A percentile compares a stretch with the other conserved stretches of the same genome.
Evolutionary conservation across 2,113 vertebrate species (phyloP).

Genomic region (Toxotes jaculatrix): DNA sequence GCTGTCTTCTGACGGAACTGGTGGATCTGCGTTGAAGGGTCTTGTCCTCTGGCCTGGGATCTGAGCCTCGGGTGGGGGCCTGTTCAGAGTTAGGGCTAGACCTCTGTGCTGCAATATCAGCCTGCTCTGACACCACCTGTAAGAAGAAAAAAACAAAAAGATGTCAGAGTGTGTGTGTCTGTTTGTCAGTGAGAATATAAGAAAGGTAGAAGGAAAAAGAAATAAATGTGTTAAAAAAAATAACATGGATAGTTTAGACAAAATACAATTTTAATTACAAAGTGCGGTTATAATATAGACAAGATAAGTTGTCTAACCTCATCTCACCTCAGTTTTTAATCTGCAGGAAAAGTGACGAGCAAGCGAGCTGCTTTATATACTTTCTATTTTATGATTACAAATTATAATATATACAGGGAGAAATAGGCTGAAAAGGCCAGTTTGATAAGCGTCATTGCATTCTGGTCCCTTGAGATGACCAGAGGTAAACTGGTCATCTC

Average conservation of each 20-base stretch:
- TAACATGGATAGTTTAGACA: no score
- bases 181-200: conserved; percentile 6
- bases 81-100: conserved; percentile 28
- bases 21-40: conserved; percentile 48
- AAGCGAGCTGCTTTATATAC: neutral
- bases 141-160: neutral
- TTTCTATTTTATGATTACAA: neutral
- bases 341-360: no score
- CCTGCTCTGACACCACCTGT: conserved; percentile 58
- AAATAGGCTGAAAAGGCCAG: neutral
- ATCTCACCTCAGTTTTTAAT: no score
- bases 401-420: neutral
- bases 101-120: conserved; percentile 28
- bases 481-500: neutral
- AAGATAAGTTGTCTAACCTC: no score
- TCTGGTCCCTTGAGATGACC: no score
- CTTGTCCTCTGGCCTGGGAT: conserved; percentile 55
- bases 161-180: neutral
- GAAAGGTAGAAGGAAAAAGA: neutral
- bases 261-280: no score
- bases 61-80: conserved; percentile 42
- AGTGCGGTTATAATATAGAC: no score
- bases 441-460: no score
- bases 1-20: conserved; percentile 59
- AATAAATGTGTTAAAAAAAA: no score